Evolutionary conservation across 2,888 invertebrate genomes (phyloP), one percentile per base, ranked within the genome.

Genomic region (Diachrysia chrysitis): DNA sequence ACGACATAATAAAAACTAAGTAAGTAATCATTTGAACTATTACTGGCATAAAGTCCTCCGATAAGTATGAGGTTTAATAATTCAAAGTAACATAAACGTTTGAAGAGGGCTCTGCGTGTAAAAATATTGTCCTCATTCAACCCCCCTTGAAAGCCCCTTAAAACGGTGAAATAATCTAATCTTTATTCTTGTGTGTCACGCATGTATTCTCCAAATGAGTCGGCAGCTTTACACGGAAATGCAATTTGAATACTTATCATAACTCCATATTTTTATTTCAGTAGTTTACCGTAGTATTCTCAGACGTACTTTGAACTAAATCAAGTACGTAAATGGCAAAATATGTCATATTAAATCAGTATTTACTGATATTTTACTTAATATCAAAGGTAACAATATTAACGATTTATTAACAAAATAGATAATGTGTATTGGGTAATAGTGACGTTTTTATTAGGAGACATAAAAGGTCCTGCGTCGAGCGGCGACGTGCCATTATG

Each of bases 361-460:
- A 37, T 37, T 37, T 37, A 37, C 37, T 16, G 42, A 2, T 42
- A 42, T n/a, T 42, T n/a, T 42, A n/a, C 16, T 21, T 2, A 37
- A 54, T 37, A 57, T 23, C 17, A 2, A 1, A n/a, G 17, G 58
- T 25, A 21, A 35, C 46, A 58, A 37, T 66, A 66, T 66, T 72
- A 25, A 9, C 51, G 9, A 63, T 66, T 68, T 73, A 77, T 81
- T 83, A 82, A 73, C 76, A 79, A 82, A 83, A 75, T 72, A 81
- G 81, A 83, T 84, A 87, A 85, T 82, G 81, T 83, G 78, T 87
- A 85, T 86, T 78, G 81, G 83, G 78, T 72, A 85, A 81, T 87
- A 83, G 85, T 87, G 90, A 89, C 89, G 87, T 90, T 90, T 90
- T 91, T 91, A 90, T 90, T 89, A 89, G 84, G 85, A 85, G 81